Percentiles rank a stretch among this genome's conserved stretches.
These are phyloP conservation scores for Melanogrammus aeglefinus DNA, from an alignment of 2,797 vertebrate species.

Conservation along the genomic window DNA sequence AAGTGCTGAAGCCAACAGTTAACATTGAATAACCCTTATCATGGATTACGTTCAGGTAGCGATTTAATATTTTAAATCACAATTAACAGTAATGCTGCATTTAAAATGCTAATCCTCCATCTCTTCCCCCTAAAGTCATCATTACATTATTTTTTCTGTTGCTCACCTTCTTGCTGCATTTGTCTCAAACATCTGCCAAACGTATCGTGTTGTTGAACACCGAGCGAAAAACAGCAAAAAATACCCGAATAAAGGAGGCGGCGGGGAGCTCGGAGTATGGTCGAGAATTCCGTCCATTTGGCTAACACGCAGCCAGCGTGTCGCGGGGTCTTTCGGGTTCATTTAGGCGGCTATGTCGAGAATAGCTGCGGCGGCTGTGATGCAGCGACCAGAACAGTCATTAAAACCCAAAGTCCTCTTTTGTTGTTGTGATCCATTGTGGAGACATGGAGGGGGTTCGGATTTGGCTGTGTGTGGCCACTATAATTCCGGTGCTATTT, in stretches of 20 bases:
- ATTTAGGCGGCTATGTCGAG: not conserved
- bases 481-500: not conserved
- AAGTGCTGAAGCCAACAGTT: too few relatives aligned
- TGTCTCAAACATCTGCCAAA: not conserved
- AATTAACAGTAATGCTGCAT: not conserved
- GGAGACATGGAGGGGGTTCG: not conserved
- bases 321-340: not conserved
- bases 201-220: not conserved
- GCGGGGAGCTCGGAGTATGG: not conserved
- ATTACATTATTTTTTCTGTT: not conserved
- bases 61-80: too few relatives aligned
- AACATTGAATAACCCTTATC: too few relatives aligned
- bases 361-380: not conserved
- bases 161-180: too few relatives aligned
- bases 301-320: not conserved
- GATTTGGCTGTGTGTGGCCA: not conserved
- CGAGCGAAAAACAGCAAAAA: not conserved
- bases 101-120: not conserved
- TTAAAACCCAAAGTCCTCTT: not conserved
- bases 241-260: not conserved
- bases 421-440: not conserved
- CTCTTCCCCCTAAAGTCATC: not conserved
- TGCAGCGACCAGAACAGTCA: not conserved
- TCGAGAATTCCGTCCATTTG: not conserved
- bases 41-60: too few relatives aligned